phyloP scores from a whole-genome alignment of 2,797 vertebrate genomes.

The Vipera ursinii region DNA sequence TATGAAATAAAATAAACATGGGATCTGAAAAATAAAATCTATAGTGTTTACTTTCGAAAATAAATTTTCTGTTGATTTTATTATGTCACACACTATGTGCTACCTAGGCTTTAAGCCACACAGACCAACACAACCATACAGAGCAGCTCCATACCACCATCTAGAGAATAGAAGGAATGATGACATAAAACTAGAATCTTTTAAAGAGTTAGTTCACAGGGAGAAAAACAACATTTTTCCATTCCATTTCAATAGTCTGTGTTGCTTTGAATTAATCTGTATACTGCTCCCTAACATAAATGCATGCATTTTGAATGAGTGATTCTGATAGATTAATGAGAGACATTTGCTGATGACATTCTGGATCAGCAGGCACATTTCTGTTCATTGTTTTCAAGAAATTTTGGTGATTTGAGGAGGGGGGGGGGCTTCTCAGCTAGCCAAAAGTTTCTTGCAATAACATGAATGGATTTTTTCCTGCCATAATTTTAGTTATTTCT shows the following conservation, averaged over 20 bases:
- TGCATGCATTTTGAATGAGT: background rate
- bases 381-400: background rate
- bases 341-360: background rate
- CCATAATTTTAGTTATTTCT: background rate
- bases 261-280: background rate
- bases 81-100: slow-evolving; percentile 45
- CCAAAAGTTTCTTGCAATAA: background rate
- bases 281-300: background rate
- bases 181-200: background rate
- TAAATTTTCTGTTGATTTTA: slow-evolving; percentile 44
- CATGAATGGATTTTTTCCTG: background rate
- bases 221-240: background rate
- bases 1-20: slow-evolving; percentile 49
- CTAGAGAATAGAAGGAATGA: slow-evolving; percentile 57
- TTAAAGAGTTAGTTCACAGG: background rate
- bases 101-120: slow-evolving; percentile 42
- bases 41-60: slow-evolving; percentile 32
- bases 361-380: background rate
- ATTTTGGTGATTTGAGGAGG: background rate
- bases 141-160: slow-evolving; percentile 54
- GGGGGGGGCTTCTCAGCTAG: background rate
- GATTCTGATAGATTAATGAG: background rate
- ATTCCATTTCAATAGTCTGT: background rate
- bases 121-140: background rate
- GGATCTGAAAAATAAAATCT: slow-evolving; percentile 45